A percentile compares a stretch with the other conserved stretches of the same genome.
phyloP scores from a whole-genome alignment of 1,140 invertebrate genomes.

The Leptopilina clavipes region DNA sequence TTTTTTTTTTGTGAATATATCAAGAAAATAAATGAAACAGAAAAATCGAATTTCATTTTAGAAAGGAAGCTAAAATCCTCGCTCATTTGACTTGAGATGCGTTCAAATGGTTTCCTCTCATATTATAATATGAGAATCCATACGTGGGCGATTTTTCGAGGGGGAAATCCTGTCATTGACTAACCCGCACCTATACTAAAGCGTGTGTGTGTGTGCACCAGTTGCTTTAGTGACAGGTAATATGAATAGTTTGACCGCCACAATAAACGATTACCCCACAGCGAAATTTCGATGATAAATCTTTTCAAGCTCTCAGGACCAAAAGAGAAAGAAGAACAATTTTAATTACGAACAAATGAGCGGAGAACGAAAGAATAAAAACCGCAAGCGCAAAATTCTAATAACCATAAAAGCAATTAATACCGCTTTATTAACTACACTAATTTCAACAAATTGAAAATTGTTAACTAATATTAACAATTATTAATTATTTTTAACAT shows the following conservation, averaged over 20 bases:
- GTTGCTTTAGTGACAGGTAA: constrained; percentile 31
- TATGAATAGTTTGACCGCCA: constrained; percentile 19
- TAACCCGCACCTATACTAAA: constrained; percentile 18
- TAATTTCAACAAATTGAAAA: no score
- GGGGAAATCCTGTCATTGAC: constrained; percentile 24
- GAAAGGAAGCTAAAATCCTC: constrained; percentile 3
- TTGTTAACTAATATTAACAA: no score
- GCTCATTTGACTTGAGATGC: constrained; percentile 8
- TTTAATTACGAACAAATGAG: not conserved
- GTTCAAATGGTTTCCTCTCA: constrained; percentile 16
- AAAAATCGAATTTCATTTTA: constrained; percentile 2
- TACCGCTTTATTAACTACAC: no score
- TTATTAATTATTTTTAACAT: no score
- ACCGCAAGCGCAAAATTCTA: no score
- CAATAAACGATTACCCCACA: constrained; percentile 9
- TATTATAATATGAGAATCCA: constrained; percentile 6
- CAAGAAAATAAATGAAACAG: constrained; percentile 9
- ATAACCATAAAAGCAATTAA: no score
- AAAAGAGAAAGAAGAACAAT: not conserved
- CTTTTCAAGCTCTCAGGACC: not conserved
- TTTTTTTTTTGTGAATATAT: not conserved
- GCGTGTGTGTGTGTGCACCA: not conserved
- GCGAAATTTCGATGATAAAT: constrained; percentile 16
- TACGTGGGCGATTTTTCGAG: not conserved
- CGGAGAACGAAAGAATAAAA: no score